Evolutionary conservation across 1,140 invertebrate species (phyloP).

Genomic region (Dendrolimus punctatus): DNA sequence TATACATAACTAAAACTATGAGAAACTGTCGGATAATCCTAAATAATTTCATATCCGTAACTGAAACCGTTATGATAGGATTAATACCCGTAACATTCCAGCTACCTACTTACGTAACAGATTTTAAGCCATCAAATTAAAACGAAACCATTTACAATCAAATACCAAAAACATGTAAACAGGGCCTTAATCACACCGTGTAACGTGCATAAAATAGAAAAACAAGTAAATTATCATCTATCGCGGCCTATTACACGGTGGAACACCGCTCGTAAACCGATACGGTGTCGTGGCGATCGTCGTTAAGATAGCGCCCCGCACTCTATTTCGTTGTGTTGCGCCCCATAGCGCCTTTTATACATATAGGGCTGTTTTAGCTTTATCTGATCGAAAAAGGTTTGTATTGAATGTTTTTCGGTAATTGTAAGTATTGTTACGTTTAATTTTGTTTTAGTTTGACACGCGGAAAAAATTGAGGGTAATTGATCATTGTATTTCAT

Average conservation of each 20-base stretch:
- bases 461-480: no score
- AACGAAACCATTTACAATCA: background rate
- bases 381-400: background rate
- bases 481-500: no score
- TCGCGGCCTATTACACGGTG: constrained; percentile 34
- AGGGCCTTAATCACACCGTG: constrained; percentile 1
- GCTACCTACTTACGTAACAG: no score
- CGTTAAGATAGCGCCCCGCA: constrained; percentile 30
- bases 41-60: no score
- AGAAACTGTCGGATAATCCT: no score
- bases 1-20: no score
- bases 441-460: no score
- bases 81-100: no score
- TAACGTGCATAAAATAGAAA: constrained; percentile 12
- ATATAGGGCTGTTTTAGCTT: no score
- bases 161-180: no score
- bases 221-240: constrained; percentile 8
- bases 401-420: constrained; percentile 1
- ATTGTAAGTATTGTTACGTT: background rate
- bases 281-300: constrained; percentile 27
- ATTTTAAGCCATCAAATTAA: constrained; percentile 2
- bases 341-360: no score
- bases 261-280: constrained; percentile 22
- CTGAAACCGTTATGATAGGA: no score
- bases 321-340: constrained; percentile 15